Conservation (phyloP, 1,140 invertebrate species). For the Sarcophaga bullata region DNA sequence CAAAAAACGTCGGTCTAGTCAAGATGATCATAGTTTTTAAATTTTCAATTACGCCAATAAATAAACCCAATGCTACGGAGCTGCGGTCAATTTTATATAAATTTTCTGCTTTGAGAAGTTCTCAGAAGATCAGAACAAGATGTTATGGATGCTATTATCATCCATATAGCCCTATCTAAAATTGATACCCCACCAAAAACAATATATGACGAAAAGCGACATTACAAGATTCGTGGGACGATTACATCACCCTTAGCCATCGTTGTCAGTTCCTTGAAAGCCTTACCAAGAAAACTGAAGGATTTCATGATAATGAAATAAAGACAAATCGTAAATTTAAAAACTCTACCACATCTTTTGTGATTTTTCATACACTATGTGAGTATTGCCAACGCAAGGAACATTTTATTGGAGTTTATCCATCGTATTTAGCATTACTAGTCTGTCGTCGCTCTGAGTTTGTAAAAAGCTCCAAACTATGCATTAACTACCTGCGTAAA, state of each 20-base stretch:
- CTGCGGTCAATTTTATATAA: constrained; percentile 3
- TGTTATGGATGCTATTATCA: constrained; percentile 35
- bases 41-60: not conserved
- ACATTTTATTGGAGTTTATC: not conserved
- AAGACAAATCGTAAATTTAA: not conserved
- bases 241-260: not conserved
- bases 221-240: constrained; percentile 19
- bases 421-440: not conserved
- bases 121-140: not conserved
- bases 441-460: not conserved
- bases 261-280: constrained; percentile 36
- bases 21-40: not conserved
- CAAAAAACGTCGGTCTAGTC: not conserved
- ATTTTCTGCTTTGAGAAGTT: constrained; percentile 1
- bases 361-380: not conserved
- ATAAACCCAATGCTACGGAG: constrained; percentile 6
- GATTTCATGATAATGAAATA: not conserved
- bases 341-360: not conserved
- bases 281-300: not conserved
- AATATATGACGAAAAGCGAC: constrained; percentile 29
- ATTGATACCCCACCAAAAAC: constrained; percentile 2
- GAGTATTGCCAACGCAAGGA: not conserved
- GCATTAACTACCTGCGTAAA: not conserved
- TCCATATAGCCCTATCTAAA: constrained; percentile 13
- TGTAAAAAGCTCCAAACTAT: not conserved